Evolutionary conservation across 2,113 vertebrate genomes (phyloP).

Genomic region (Ictidomys tridecemlineatus): DNA sequence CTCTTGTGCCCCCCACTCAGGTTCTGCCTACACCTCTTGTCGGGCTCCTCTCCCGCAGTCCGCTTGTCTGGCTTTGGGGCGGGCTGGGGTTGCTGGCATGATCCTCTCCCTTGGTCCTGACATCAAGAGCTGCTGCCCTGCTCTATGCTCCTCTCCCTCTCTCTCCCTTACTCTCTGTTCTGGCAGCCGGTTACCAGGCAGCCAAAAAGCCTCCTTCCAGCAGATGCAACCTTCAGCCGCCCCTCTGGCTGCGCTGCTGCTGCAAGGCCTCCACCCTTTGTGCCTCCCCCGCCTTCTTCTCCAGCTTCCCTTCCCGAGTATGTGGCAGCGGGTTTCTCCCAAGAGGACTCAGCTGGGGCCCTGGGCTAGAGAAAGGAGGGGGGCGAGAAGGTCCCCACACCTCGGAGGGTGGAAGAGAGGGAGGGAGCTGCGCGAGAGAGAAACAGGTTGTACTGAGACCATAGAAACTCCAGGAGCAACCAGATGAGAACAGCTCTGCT

Average conservation of each 20-base stretch:
- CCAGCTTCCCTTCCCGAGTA: accelerated
- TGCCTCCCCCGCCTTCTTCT: not conserved
- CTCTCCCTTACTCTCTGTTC: not conserved
- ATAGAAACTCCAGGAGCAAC: slow-evolving; percentile 67
- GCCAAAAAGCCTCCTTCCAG: slow-evolving; percentile 66
- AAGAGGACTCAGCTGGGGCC: slow-evolving; percentile 53
- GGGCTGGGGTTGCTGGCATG: slow-evolving; percentile 22
- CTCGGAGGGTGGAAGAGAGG: not conserved
- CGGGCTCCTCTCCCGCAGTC: not conserved
- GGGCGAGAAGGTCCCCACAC: not conserved
- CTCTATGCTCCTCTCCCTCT: slow-evolving; percentile 28
- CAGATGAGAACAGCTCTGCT: slow-evolving; percentile 55
- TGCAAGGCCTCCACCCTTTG: slow-evolving; percentile 41
- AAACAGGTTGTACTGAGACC: slow-evolving; percentile 73
- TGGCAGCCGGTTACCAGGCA: slow-evolving; percentile 81
- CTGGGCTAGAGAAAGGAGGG: not conserved
- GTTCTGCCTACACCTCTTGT: not conserved
- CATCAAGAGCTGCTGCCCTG: slow-evolving; percentile 74
- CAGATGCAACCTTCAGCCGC: slow-evolving; percentile 75
- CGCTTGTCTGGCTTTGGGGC: not conserved
- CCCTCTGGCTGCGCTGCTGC: slow-evolving; percentile 34
- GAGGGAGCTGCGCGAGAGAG: not conserved
- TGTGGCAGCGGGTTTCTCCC: not conserved
- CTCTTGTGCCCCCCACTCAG: not conserved
- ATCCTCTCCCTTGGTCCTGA: slow-evolving; percentile 68